phyloP scores from a whole-genome alignment of 2,113 vertebrate species.

The Antennarius striatus region DNA sequence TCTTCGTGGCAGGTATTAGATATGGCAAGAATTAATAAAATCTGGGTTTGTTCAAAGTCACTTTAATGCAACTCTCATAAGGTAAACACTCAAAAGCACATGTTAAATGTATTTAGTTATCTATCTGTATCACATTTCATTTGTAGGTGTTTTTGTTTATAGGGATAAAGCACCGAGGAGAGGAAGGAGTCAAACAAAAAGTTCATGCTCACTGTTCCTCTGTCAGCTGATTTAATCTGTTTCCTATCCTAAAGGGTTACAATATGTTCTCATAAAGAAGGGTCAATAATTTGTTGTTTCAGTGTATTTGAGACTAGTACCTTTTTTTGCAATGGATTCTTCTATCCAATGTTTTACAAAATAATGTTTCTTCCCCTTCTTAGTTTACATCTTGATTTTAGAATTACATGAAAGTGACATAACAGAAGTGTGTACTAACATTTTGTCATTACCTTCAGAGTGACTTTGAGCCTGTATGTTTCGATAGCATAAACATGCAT shows the following conservation, averaged over 20 bases:
- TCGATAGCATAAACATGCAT: background rate
- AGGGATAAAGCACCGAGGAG: background rate
- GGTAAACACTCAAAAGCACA: slow-evolving; percentile 6
- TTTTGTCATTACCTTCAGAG: background rate
- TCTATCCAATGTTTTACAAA: no score
- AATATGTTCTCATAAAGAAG: background rate
- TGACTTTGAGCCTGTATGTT: no score
- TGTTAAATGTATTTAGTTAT: slow-evolving; percentile 11
- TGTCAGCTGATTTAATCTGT: slow-evolving; percentile 28
- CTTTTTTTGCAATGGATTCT: no score
- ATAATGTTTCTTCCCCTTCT: no score
- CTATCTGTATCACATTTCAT: slow-evolving; percentile 17
- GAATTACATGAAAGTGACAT: no score
- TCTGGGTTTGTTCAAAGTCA: slow-evolving; percentile 18
- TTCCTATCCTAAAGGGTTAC: slow-evolving; percentile 12
- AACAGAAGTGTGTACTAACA: background rate
- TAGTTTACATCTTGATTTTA: no score
- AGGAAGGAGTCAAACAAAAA: slow-evolving; percentile 32
- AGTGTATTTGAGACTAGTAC: no score
- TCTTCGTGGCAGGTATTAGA: slow-evolving; percentile 29
- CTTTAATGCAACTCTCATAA: background rate
- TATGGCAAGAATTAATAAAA: slow-evolving; percentile 26
- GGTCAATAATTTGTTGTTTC: no score
- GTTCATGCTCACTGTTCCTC: slow-evolving; percentile 7
- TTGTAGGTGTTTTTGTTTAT: slow-evolving; percentile 17